Conservation (phyloP, 2,113 vertebrate species). For the Arvicanthis niloticus region DNA sequence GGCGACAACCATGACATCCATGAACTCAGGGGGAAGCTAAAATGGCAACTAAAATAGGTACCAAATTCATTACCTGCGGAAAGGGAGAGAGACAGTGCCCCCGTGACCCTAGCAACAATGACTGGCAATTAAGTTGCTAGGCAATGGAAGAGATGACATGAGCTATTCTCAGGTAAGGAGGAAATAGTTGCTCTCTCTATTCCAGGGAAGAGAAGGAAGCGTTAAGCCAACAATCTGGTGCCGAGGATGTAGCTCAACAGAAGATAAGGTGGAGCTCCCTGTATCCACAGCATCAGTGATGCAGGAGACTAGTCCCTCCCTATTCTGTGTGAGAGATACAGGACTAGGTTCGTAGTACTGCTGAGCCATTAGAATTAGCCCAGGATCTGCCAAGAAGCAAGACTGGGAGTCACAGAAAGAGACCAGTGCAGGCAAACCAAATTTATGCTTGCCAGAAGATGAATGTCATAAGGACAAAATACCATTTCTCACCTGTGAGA, state of each 20-base stretch:
- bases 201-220: background rate
- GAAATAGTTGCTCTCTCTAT: background rate
- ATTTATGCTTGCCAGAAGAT: background rate
- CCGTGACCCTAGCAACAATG: background rate
- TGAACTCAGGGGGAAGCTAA: background rate
- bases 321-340: background rate
- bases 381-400: background rate
- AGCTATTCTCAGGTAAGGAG: background rate
- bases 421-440: background rate
- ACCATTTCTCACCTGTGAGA: background rate
- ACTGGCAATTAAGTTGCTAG: background rate
- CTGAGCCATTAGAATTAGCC: background rate
- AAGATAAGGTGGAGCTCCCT: accelerated
- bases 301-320: background rate
- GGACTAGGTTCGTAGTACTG: too few relatives aligned
- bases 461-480: background rate
- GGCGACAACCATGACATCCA: accelerated
- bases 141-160: background rate
- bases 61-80: background rate
- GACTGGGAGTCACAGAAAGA: background rate
- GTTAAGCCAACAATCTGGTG: too few relatives aligned
- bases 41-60: background rate
- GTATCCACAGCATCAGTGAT: background rate
- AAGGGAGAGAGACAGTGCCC: background rate
- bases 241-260: background rate